Evolutionary conservation across 1,140 invertebrate species (phyloP).

Genomic region (Panulirus ornatus): DNA sequence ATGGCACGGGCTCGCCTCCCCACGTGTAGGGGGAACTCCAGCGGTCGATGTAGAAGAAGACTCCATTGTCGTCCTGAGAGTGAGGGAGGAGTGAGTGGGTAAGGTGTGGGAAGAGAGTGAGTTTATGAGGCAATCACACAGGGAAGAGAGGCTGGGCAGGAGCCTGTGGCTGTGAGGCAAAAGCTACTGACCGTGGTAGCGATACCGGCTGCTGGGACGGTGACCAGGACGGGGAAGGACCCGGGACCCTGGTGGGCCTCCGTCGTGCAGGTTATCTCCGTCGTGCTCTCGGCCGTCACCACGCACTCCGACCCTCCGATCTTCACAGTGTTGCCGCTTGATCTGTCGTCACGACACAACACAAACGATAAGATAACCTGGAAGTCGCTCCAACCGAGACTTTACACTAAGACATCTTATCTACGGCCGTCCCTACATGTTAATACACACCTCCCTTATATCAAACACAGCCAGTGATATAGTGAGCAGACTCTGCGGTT

Average conservation of each 20-base stretch:
- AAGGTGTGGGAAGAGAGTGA: not conserved
- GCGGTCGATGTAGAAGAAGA: slow-evolving; percentile 72
- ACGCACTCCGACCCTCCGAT: slow-evolving; percentile 62
- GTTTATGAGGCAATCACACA: not conserved
- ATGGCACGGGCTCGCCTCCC: slow-evolving; percentile 46
- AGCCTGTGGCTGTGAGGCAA: not conserved
- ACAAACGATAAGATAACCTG: no score
- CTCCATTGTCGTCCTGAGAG: slow-evolving; percentile 32
- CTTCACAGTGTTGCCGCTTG: slow-evolving; percentile 52
- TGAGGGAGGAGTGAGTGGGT: not conserved
- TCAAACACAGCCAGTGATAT: not conserved
- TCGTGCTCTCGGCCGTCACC: slow-evolving; percentile 45
- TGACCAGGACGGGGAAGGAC: slow-evolving; percentile 31
- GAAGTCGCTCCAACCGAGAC: no score
- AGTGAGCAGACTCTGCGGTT: not conserved
- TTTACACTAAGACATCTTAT: no score
- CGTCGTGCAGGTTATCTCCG: slow-evolving; percentile 55
- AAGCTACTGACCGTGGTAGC: slow-evolving; percentile 37
- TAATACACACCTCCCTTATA: not conserved
- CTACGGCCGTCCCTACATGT: no score
- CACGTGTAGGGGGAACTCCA: slow-evolving; percentile 70
- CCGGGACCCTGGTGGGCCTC: slow-evolving; percentile 53
- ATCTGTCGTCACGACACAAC: slow-evolving; percentile 3
- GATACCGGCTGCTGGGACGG: slow-evolving; percentile 33
- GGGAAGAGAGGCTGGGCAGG: not conserved